Percentiles rank a stretch among this genome's conserved stretches.
Evolutionary conservation across 2,113 vertebrate species (phyloP).

Genomic region (Silurus asotus): DNA sequence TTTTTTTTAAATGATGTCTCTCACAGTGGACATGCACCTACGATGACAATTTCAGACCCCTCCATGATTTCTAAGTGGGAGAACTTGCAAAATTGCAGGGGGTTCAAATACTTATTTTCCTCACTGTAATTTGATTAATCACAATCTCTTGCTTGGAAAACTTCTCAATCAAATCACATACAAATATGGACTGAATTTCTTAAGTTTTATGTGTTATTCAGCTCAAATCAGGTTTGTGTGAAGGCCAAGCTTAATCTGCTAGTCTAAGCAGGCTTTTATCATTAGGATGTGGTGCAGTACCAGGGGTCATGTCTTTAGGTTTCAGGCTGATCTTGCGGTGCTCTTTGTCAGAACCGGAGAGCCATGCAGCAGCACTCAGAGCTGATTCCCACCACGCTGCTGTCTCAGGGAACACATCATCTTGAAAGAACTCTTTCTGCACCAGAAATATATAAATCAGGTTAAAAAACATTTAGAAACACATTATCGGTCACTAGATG

Average conservation of each 20-base stretch:
- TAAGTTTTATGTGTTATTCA: background rate
- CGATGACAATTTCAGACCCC: too few species aligned
- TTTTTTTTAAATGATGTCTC: too few species aligned
- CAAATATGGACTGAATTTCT: background rate
- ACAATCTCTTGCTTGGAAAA: background rate
- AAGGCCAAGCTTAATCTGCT: background rate
- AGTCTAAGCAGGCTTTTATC: background rate
- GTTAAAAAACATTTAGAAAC: background rate
- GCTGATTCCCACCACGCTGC: slow-evolving; percentile 81
- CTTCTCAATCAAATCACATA: background rate
- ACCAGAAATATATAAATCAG: background rate
- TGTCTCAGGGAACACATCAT: slow-evolving; percentile 85
- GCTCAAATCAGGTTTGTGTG: background rate
- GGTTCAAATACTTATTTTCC: too few species aligned
- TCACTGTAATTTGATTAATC: background rate
- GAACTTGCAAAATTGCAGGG: too few species aligned
- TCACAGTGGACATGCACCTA: too few species aligned
- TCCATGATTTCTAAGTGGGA: too few species aligned
- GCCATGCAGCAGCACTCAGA: slow-evolving; percentile 77
- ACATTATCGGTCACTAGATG: slow-evolving; percentile 45
- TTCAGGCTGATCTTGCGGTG: slow-evolving; percentile 77
- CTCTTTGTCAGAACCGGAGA: slow-evolving; percentile 74
- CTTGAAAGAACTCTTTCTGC: slow-evolving; percentile 98
- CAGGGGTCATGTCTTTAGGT: slow-evolving; percentile 85
- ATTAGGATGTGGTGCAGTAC: slow-evolving; percentile 62